Evolutionary conservation across 2,888 invertebrate species (phyloP), one percentile per base, ranked within the genome.

Genomic region (Fabriciana adippe): DNA sequence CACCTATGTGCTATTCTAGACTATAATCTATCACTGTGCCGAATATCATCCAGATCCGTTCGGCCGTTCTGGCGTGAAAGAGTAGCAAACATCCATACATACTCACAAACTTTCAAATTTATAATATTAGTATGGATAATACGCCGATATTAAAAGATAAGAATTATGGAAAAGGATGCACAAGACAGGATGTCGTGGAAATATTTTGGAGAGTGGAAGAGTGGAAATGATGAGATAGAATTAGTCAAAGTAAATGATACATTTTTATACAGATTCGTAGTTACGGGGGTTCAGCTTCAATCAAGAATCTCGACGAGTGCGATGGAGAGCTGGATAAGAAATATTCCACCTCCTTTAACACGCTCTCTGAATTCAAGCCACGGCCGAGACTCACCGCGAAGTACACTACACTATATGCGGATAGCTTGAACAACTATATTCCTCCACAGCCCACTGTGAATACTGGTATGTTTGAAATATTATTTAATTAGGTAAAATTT

Each of bases 291-390:
- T 92, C 89, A 15, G 84, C 89, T 0, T 93, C 92, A 0, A 86
- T 93, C 62, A 93, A 90, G 77, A 92, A 93, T 72, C 73, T 93
- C 59, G 93, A 93, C 68, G 93, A 93, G 66, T 92, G 89, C 0
- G 93, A 92, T 21, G 90, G 84, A 0, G 93, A 93, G 56, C 72
- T 85, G 35, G 90, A 90, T 75, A 92, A 92, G 78, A 92, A 91
- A 73, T 92, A 89, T 55, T 74, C 81, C 0, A 75, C 80, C 0
- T 76, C 86, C 0, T 86, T 84, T 66, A 79, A 80, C 50, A 75
- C 83, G 0, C 76, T 90, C 18, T 76, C 85, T 0, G 90, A 90
- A 67, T 87, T 85, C 73, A 88, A 87, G 63, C 87, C 89, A 0
- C 75, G 89, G 16, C 90, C 92, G 0, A 79, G 89, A 0, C 85